A percentile compares a stretch with the other conserved stretches of the same genome.
Evolutionary conservation across 2,797 vertebrate species (phyloP).

Genomic region (Graptemys geographica): DNA sequence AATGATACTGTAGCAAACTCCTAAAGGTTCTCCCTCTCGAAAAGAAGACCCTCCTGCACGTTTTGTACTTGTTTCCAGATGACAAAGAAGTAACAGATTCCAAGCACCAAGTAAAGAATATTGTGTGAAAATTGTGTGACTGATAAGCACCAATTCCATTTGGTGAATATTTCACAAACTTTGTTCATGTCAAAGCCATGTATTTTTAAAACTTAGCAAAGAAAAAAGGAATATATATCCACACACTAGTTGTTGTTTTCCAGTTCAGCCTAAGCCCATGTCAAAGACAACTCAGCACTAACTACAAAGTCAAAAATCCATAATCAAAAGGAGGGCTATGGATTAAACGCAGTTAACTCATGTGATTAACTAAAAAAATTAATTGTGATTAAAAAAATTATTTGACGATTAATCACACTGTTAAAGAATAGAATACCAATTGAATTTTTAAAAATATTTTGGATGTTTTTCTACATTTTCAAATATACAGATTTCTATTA

Average conservation of each 20-base stretch:
- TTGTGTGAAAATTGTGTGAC: constrained; percentile 59
- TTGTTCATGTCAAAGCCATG: constrained; percentile 31
- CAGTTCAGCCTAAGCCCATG: not conserved
- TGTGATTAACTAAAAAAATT: no score
- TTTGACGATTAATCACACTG: no score
- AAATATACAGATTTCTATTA: no score
- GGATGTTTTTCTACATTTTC: no score
- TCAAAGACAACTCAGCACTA: not conserved
- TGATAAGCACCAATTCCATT: constrained; percentile 22
- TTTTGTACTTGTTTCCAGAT: constrained; percentile 3
- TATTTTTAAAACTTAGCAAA: constrained; percentile 5
- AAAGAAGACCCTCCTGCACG: not conserved
- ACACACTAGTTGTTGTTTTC: constrained; percentile 5
- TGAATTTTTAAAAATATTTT: no score
- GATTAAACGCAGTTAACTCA: no score
- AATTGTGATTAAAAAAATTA: no score
- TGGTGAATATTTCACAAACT: constrained; percentile 48
- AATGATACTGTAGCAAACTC: not conserved
- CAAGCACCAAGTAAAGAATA: constrained; percentile 39
- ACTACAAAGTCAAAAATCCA: not conserved
- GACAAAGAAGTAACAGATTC: constrained; percentile 32
- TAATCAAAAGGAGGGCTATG: fast-evolving
- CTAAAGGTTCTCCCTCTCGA: not conserved
- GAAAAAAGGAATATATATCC: not conserved
- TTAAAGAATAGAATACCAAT: no score